Percentiles rank a stretch among this genome's conserved stretches.
These are phyloP conservation scores for Tachyglossus aculeatus DNA, from an alignment of 2,797 vertebrate species.

Conservation along the genomic window DNA sequence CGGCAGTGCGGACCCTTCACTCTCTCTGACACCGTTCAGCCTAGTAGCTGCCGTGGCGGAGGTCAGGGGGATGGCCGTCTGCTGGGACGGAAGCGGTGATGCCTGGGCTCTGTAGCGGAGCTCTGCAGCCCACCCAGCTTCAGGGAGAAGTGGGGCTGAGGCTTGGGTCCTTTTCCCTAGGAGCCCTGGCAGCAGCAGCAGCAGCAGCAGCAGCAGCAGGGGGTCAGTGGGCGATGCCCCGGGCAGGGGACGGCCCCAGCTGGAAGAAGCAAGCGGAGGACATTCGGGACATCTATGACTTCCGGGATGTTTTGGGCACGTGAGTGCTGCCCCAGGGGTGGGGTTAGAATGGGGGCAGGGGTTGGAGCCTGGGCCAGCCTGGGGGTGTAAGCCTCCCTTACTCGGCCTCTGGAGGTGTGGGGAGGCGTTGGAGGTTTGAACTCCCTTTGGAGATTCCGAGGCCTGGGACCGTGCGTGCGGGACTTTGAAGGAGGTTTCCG, in stretches of 20 bases:
- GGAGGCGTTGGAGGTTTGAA: too few relatives aligned
- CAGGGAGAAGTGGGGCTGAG: too few relatives aligned
- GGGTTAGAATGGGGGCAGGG: rapidly evolving
- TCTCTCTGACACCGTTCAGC: too few relatives aligned
- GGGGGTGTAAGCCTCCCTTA: neutral
- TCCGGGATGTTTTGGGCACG: constrained; percentile 82
- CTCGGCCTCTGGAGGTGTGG: neutral
- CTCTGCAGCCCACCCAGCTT: too few relatives aligned
- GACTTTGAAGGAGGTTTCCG: too few relatives aligned
- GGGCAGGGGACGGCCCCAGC: constrained; percentile 71
- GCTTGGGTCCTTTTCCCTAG: constrained; percentile 23
- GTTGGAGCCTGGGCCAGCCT: neutral
- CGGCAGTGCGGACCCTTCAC: too few relatives aligned
- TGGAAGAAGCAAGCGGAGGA: constrained; percentile 79
- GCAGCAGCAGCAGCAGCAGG: constrained; percentile 52
- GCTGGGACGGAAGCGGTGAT: too few relatives aligned
- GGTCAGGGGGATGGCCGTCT: too few relatives aligned
- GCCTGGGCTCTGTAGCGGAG: too few relatives aligned
- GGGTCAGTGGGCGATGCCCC: constrained; percentile 70
- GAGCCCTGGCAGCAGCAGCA: constrained; percentile 62
- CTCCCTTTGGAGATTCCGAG: too few relatives aligned
- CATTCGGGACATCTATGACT: constrained; percentile 76
- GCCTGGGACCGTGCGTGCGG: too few relatives aligned
- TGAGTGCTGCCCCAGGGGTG: constrained; percentile 50
- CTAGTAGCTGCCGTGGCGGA: too few relatives aligned